phyloP scores from a whole-genome alignment of 2,888 invertebrate species.

The Coleophora deauratella region DNA sequence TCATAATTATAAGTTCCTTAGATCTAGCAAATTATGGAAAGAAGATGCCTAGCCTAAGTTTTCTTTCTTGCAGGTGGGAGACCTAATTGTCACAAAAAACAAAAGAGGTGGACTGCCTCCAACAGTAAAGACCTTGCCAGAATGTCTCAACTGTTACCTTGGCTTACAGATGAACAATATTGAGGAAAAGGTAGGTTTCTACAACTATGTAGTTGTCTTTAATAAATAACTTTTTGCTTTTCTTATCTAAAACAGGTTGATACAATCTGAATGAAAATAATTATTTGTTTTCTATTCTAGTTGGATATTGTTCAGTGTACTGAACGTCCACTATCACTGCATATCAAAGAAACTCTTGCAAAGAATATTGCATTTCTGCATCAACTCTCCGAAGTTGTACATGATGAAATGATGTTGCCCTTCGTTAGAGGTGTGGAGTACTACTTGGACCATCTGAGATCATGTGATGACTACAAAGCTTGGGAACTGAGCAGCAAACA shows the following conservation, averaged over 20 bases:
- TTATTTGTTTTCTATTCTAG: slow-evolving; percentile 34
- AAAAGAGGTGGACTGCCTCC: slow-evolving; percentile 49
- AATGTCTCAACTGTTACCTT: slow-evolving; percentile 56
- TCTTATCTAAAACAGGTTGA: too few relatives aligned
- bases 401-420: slow-evolving; percentile 60
- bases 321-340: slow-evolving; percentile 49
- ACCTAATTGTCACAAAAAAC: slow-evolving; percentile 56
- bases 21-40: too few relatives aligned
- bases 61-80: slow-evolving; percentile 51
- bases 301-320: slow-evolving; percentile 60
- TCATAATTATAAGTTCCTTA: too few relatives aligned
- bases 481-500: slow-evolving; percentile 63
- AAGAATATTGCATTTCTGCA: slow-evolving; percentile 61
- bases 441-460: slow-evolving; percentile 53
- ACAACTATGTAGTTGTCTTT: neutral
- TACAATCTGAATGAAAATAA: too few relatives aligned
- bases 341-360: slow-evolving; percentile 56
- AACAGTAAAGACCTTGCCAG: slow-evolving; percentile 48
- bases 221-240: too few relatives aligned
- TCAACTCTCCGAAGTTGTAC: slow-evolving; percentile 56
- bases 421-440: slow-evolving; percentile 61
- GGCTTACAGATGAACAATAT: slow-evolving; percentile 49
- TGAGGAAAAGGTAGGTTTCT: slow-evolving; percentile 49
- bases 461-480: slow-evolving; percentile 62
- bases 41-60: too few relatives aligned